Conservation (phyloP, 2,113 vertebrate genomes). For the Cololabis saira region DNA sequence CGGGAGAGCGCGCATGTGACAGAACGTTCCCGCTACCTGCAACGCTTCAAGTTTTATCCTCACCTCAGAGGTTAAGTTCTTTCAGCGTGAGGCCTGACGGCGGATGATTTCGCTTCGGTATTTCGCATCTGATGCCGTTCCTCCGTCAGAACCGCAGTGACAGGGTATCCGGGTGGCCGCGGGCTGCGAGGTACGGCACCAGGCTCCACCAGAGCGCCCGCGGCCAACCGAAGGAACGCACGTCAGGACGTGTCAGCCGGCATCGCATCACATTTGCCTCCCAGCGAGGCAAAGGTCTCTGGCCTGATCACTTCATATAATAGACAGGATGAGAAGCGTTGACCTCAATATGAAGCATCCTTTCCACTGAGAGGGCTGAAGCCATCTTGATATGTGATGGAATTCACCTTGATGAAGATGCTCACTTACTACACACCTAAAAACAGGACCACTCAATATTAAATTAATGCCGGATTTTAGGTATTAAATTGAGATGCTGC, state of each 20-base stretch:
- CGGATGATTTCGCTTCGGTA: conserved; percentile 32
- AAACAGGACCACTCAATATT: not conserved
- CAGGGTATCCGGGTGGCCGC: conserved; percentile 65
- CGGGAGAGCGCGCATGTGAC: conserved; percentile 9
- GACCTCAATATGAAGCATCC: conserved; percentile 56
- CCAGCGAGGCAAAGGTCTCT: conserved; percentile 64
- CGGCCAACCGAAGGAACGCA: conserved; percentile 39
- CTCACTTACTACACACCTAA: not conserved
- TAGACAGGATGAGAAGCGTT: conserved; percentile 61
- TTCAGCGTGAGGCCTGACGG: conserved; percentile 5
- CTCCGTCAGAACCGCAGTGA: conserved; percentile 34
- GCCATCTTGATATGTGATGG: not conserved
- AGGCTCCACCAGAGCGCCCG: conserved; percentile 53
- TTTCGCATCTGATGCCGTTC: conserved; percentile 39
- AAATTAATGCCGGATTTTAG: too few species aligned
- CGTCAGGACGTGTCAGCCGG: conserved; percentile 65
- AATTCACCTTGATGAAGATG: conserved; percentile 8
- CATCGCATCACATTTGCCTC: conserved; percentile 75
- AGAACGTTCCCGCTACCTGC: conserved; percentile 14
- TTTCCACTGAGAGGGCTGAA: conserved; percentile 35
- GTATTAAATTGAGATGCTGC: not conserved
- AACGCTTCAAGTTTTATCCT: conserved; percentile 22
- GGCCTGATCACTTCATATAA: conserved; percentile 73
- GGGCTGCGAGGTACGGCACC: conserved; percentile 62
- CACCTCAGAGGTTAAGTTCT: conserved; percentile 9